Percentiles rank a stretch among this genome's conserved stretches.
phyloP scores from a whole-genome alignment of 2,113 vertebrate species.

The Leptobrachium leishanense region DNA sequence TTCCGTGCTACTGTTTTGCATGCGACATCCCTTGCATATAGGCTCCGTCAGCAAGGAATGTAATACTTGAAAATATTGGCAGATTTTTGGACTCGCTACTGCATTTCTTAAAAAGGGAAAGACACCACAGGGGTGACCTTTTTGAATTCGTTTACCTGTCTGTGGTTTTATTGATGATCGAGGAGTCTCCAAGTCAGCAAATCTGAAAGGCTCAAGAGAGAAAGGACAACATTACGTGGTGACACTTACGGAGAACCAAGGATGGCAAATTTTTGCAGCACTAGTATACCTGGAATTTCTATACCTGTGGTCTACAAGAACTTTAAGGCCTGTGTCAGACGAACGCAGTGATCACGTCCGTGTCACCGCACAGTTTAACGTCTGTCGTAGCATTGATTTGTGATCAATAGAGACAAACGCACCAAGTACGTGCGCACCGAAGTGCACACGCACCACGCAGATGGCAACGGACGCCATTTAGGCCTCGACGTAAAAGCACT shows the following conservation, averaged over 20 bases:
- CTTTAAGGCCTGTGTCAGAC: no score
- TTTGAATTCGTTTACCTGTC: background rate
- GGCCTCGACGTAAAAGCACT: no score
- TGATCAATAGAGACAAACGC: no score
- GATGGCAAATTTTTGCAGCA: background rate
- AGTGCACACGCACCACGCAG: no score
- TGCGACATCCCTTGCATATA: slow-evolving; percentile 20
- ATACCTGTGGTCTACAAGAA: no score
- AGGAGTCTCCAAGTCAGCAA: slow-evolving; percentile 4
- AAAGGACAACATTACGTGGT: background rate
- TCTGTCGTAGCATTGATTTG: no score
- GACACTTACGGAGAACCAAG: background rate
- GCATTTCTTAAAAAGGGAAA: slow-evolving; percentile 2
- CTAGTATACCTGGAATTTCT: no score
- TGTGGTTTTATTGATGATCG: background rate
- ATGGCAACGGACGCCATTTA: no score
- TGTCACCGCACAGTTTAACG: no score
- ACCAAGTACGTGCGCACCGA: no score
- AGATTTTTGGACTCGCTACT: slow-evolving; percentile 34
- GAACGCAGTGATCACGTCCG: no score
- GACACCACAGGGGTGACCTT: slow-evolving; percentile 29
- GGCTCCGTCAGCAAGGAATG: slow-evolving; percentile 22
- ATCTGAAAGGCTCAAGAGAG: background rate
- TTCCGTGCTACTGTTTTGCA: slow-evolving; percentile 40
- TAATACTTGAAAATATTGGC: slow-evolving; percentile 39